Evolutionary conservation across 2,888 invertebrate genomes (phyloP).

Genomic region (Apoderus coryli): DNA sequence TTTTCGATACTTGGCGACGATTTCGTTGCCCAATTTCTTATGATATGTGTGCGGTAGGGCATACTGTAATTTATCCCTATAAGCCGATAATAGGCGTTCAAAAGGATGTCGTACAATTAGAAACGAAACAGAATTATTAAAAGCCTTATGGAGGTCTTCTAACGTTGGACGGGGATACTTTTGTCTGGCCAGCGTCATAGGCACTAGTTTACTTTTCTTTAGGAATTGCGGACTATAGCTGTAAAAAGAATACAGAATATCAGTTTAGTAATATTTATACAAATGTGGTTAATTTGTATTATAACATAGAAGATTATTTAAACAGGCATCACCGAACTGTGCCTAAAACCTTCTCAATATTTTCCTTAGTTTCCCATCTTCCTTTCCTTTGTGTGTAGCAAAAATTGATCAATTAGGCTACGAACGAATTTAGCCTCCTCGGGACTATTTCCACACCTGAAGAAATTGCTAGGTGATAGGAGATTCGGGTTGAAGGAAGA

Average conservation of each 20-base stretch:
- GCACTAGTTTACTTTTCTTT: constrained; percentile 62
- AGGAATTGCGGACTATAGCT: constrained; percentile 61
- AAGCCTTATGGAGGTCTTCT: constrained; percentile 53
- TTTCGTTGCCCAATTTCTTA: constrained; percentile 63
- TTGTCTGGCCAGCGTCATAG: constrained; percentile 61
- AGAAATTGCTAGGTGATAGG: no score
- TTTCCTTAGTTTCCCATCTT: no score
- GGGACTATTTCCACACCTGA: no score
- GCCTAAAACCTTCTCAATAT: no score
- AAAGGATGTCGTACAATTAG: constrained; percentile 71
- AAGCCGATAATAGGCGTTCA: constrained; percentile 66
- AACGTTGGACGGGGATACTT: constrained; percentile 64
- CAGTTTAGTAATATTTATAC: no score
- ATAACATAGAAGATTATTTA: no score
- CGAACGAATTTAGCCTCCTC: no score
- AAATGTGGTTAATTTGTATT: no score
- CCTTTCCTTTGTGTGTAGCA: no score
- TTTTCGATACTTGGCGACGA: constrained; percentile 55
- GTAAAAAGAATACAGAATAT: constrained; percentile 18
- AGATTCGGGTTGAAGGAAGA: no score
- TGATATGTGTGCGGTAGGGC: constrained; percentile 72
- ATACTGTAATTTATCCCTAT: constrained; percentile 72
- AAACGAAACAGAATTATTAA: constrained; percentile 59
- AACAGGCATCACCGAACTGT: no score
- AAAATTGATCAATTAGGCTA: no score